Conservation (phyloP, 2,888 invertebrate genomes). For the Acanthococcus lagerstroemiae region DNA sequence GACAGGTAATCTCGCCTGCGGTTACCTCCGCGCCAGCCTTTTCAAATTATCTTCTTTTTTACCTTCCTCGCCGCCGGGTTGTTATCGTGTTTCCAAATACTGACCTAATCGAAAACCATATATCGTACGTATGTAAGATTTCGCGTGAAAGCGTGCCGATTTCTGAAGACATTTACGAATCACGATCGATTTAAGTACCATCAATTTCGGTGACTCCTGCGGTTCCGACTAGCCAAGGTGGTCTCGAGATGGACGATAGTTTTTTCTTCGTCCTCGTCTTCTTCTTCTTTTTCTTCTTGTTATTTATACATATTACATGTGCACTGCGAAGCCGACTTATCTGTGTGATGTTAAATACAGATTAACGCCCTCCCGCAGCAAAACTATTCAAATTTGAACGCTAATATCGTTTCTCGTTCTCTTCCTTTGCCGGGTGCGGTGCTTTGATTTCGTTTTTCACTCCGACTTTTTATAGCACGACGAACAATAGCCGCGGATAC, state of each 20-base stretch:
- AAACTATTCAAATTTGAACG: conserved; percentile 17
- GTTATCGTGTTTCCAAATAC: too few relatives aligned
- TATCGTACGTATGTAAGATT: background rate
- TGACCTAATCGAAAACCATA: background rate
- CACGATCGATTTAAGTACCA: conserved; percentile 16
- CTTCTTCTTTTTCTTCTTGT: background rate
- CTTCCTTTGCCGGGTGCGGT: background rate
- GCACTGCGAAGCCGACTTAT: conserved; percentile 8
- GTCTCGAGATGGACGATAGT: background rate
- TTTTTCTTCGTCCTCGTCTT: background rate
- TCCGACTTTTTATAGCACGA: too few relatives aligned
- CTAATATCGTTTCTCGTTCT: conserved; percentile 14
- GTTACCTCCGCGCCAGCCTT: conserved; percentile 11
- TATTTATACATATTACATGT: background rate
- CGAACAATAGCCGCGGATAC: too few relatives aligned
- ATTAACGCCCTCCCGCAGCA: conserved; percentile 19
- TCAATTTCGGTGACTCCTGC: conserved; percentile 17
- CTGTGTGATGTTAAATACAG: conserved; percentile 15
- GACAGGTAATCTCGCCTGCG: conserved; percentile 30
- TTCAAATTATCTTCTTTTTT: background rate
- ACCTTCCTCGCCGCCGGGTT: background rate
- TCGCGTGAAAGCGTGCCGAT: conserved; percentile 25
- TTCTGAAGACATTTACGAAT: conserved; percentile 3
- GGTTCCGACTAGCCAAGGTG: conserved; percentile 11
- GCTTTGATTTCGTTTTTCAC: too few relatives aligned